These are phyloP conservation scores for Cepphus grylle DNA, from an alignment of 2,113 vertebrate genomes.

Conservation along the genomic window DNA sequence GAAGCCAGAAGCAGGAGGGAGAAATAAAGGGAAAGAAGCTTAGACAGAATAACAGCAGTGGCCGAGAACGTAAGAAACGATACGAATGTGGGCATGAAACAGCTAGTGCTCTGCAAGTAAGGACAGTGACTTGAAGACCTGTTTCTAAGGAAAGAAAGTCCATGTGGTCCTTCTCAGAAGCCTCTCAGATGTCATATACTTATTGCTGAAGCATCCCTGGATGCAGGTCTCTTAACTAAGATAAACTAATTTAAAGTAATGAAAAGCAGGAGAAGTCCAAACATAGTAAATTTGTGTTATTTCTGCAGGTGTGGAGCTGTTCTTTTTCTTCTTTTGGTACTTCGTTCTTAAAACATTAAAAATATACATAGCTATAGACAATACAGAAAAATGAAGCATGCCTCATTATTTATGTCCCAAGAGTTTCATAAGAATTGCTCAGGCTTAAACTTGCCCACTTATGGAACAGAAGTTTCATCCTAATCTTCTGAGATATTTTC, in stretches of 20 bases:
- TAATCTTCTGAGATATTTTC: background rate
- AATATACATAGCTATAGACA: background rate
- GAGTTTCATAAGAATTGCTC: constrained; percentile 21
- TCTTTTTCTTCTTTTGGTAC: background rate
- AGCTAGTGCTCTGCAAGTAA: background rate
- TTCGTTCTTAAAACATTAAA: background rate
- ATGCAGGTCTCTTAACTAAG: background rate
- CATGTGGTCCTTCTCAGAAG: background rate
- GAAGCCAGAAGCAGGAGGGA: background rate
- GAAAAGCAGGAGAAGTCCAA: background rate
- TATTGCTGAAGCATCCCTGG: background rate
- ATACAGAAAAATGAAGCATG: background rate
- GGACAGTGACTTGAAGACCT: background rate
- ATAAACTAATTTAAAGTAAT: background rate
- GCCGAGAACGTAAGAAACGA: background rate
- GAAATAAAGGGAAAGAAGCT: background rate
- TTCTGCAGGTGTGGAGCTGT: background rate
- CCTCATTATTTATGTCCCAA: background rate
- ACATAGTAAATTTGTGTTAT: background rate
- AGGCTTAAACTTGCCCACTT: background rate
- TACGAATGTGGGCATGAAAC: background rate
- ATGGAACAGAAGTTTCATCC: background rate
- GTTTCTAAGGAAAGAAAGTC: background rate
- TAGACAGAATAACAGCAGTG: background rate
- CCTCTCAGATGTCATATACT: background rate